Evolutionary conservation across 2,113 vertebrate genomes (phyloP).

Genomic region (Antennarius striatus): DNA sequence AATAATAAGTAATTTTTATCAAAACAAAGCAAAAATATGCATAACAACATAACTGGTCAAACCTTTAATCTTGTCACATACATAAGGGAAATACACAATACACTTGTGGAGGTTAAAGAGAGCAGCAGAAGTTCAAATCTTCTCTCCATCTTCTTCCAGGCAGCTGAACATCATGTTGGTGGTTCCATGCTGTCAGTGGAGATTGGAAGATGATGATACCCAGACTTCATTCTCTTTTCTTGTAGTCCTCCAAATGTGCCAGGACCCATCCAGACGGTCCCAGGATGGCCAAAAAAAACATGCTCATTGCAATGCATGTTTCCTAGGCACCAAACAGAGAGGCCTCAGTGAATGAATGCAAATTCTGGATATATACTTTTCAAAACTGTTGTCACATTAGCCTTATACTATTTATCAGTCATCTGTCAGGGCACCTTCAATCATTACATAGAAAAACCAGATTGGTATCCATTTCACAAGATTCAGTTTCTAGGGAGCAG

Average conservation of each 20-base stretch:
- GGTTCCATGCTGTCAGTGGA: constrained; percentile 48
- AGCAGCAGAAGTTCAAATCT: neutral
- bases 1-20: too few relatives aligned
- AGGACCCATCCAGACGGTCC: constrained; percentile 80
- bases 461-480: too few relatives aligned
- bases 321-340: constrained; percentile 60
- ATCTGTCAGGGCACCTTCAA: too few relatives aligned
- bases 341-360: neutral
- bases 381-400: neutral
- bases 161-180: constrained; percentile 6
- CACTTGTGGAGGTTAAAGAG: too few relatives aligned
- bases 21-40: too few relatives aligned
- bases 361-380: neutral
- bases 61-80: too few relatives aligned
- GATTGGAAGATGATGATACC: neutral
- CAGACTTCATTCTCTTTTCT: constrained; percentile 59
- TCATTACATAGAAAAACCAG: too few relatives aligned
- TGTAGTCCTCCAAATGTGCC: constrained; percentile 78
- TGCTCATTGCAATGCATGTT: constrained; percentile 30
- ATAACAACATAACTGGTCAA: too few relatives aligned
- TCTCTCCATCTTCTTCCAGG: neutral
- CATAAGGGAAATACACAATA: too few relatives aligned
- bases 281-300: constrained; percentile 64
- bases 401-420: neutral
- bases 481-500: too few relatives aligned